Percentiles rank a stretch among this genome's conserved stretches.
phyloP scores from a whole-genome alignment of 2,113 vertebrate genomes.

The Hyla sarda region DNA sequence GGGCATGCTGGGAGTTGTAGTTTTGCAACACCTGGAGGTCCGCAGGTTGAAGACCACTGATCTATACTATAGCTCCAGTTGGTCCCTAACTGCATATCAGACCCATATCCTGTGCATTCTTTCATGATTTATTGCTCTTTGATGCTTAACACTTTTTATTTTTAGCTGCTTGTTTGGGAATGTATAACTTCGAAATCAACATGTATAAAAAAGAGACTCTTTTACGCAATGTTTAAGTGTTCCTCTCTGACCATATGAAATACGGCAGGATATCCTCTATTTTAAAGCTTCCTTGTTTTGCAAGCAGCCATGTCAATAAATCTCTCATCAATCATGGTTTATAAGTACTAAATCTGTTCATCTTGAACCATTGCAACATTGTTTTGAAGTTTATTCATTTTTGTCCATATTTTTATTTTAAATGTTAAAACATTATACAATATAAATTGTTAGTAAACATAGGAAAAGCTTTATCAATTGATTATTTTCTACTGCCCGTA shows the following conservation, averaged over 20 bases:
- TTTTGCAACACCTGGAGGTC: no score
- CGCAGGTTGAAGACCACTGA: no score
- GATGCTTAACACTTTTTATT: neutral
- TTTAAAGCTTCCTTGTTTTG: neutral
- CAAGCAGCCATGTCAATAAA: neutral
- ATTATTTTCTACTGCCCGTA: no score
- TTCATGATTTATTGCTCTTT: neutral
- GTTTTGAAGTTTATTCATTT: neutral
- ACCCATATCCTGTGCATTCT: neutral
- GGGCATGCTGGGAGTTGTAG: no score
- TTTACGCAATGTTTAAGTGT: neutral
- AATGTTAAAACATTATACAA: neutral
- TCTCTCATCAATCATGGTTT: neutral
- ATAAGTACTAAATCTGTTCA: neutral
- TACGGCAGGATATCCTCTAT: neutral
- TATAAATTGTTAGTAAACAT: neutral
- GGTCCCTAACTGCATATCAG: neutral
- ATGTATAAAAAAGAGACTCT: neutral
- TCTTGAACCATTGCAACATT: neutral
- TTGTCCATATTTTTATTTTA: neutral
- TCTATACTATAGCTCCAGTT: neutral
- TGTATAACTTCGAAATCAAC: neutral
- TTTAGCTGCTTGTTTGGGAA: neutral
- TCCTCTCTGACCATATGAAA: neutral
- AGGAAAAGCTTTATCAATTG: neutral